phyloP scores from a whole-genome alignment of 2,888 invertebrate genomes.

The Smittia sp. region DNA sequence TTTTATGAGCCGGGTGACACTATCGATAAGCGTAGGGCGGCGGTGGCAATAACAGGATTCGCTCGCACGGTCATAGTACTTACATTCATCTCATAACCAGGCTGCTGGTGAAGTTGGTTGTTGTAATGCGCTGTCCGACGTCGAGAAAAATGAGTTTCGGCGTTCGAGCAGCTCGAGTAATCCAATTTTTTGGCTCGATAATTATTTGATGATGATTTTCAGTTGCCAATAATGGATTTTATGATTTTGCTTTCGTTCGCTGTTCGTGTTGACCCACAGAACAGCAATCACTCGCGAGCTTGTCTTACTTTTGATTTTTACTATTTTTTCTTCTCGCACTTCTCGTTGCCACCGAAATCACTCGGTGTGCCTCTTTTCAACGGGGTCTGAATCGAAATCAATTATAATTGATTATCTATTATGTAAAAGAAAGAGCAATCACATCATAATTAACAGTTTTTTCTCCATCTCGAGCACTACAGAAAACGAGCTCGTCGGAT shows the following conservation, averaged over 20 bases:
- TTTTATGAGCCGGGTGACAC: conserved; percentile 19
- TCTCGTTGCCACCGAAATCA: not conserved
- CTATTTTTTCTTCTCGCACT: conserved; percentile 8
- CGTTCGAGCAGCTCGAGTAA: conserved; percentile 27
- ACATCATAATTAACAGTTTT: conserved; percentile 41
- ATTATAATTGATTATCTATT: conserved; percentile 40
- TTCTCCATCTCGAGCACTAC: not conserved
- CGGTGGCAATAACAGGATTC: conserved; percentile 10
- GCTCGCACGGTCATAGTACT: conserved; percentile 19
- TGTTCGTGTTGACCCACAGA: conserved; percentile 24
- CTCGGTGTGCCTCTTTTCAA: not conserved
- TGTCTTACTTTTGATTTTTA: conserved; percentile 21
- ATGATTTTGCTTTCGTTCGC: conserved; percentile 28
- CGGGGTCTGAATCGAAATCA: conserved; percentile 23
- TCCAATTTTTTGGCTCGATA: conserved; percentile 41
- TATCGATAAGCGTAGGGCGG: not conserved
- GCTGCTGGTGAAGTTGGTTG: conserved; percentile 32
- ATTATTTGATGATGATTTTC: conserved; percentile 41
- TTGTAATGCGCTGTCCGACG: conserved; percentile 28
- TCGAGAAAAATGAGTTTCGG: conserved; percentile 17
- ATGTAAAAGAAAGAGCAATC: conserved; percentile 40
- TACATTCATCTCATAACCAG: conserved; percentile 41
- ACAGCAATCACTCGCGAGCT: conserved; percentile 24
- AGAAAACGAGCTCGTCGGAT: conserved; percentile 13
- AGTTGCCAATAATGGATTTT: conserved; percentile 41